Conservation (phyloP, 2,113 vertebrate genomes). For the Bagarius yarrelli region DNA sequence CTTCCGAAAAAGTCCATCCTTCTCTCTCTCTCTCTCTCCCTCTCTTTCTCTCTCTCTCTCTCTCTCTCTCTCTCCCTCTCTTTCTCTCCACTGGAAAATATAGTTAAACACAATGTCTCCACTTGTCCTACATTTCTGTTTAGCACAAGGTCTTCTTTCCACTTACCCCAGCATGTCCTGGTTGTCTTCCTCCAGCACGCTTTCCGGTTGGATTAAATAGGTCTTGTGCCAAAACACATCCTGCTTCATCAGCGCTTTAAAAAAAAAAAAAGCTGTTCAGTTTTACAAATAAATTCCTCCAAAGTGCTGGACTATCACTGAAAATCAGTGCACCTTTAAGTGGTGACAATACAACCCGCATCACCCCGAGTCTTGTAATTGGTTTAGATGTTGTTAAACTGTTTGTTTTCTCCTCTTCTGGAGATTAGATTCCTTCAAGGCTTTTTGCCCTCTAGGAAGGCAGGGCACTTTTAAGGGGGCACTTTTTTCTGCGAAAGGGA, state of each 20-base stretch:
- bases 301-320: not conserved
- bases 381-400: not conserved
- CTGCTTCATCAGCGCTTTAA: not conserved
- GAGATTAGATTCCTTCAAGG: not conserved
- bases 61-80: no score
- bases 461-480: no score
- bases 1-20: no score
- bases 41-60: no score
- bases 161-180: not conserved
- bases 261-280: not conserved
- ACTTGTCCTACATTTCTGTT: not conserved
- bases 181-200: not conserved
- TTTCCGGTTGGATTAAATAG: slow-evolving; percentile 10
- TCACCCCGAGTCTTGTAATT: not conserved
- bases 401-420: not conserved
- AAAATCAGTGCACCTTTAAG: not conserved
- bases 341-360: not conserved
- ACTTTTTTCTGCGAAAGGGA: no score
- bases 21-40: no score
- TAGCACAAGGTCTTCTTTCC: not conserved
- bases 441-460: not conserved
- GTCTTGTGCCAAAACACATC: not conserved
- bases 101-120: not conserved
- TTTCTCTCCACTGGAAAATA: not conserved
- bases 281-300: not conserved